A percentile compares a stretch with the other conserved stretches of the same genome.
Evolutionary conservation across 2,113 vertebrate species (phyloP).

Genomic region (Megaleporinus macrocephalus): DNA sequence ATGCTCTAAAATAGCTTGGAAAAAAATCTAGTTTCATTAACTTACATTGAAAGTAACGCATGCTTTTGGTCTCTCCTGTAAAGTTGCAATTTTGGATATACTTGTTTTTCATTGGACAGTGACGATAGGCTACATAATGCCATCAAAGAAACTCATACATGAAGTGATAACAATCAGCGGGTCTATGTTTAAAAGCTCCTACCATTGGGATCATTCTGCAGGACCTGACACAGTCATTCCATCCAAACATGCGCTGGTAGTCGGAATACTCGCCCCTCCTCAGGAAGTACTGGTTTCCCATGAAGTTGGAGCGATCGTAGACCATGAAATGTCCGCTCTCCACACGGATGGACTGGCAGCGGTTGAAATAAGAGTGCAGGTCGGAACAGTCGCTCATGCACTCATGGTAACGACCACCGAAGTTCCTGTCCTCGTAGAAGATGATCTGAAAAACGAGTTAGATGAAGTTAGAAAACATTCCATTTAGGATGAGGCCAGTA

Average conservation of each 20-base stretch:
- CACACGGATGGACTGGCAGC: conserved; percentile 54
- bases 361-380: conserved; percentile 49
- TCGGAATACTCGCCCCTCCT: conserved; percentile 51
- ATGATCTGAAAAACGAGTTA: conserved; percentile 55
- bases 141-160: too few species aligned
- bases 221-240: conserved; percentile 65
- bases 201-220: conserved; percentile 68
- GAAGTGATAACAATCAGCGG: neutral
- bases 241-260: conserved; percentile 32
- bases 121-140: too few species aligned
- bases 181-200: neutral
- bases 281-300: conserved; percentile 36
- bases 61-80: too few species aligned
- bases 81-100: too few species aligned
- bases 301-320: neutral
- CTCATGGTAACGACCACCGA: conserved; percentile 75
- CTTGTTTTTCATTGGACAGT: too few species aligned
- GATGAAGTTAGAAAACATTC: neutral
- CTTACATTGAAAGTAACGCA: too few species aligned
- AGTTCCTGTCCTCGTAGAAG: conserved; percentile 78
- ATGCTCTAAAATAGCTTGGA: too few species aligned
- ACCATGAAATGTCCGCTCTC: neutral
- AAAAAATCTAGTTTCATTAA: too few species aligned
- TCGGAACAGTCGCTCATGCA: conserved; percentile 69
- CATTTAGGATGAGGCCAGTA: neutral